Evolutionary conservation across 2,888 invertebrate species (phyloP), one percentile per base, ranked within the genome.

Genomic region (Cheilosia vernalis): DNA sequence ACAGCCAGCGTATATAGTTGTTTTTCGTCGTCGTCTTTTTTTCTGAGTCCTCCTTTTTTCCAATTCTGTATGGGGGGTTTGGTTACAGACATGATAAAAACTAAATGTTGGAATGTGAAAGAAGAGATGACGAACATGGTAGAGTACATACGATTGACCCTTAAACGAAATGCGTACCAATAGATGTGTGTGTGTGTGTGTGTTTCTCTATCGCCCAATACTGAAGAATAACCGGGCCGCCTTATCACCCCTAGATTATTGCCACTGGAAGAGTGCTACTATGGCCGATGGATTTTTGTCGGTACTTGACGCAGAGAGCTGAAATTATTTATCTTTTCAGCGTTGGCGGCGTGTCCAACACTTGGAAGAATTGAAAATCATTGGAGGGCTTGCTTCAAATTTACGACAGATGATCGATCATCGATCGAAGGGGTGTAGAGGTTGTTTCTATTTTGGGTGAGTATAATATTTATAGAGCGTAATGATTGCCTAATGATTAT

Each of bases 241-340:
- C 69, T 84, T 84, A 84, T 84, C 84, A 80, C 64, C 42, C 74
- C 64, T 70, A 80, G 84, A 84, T 84, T 84, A 79, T 53, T 60
- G 51, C 51, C 30, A 58, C 76, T 72, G 33, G 33, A 53, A 60
- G 51, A 60, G 66, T 77, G 42, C 44, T 67, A 60, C 24, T 17
- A 30, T 40, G 21, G 24, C 15, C 21, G 40, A 21, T 49, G 21
- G 19, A 21, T 21, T 49, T 37, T 55, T 61, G 55, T 69, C 55
- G 69, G 21, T 44, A 27, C 53, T 66, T 37, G 37, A 27, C 2
- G 47, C 10, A 24, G 7, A 19, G 17, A 58, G 56, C 37, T 13
- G 37, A 58, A 15, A 40, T 53, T 53, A 53, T 53, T 51, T 21
- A 21, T 27, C 15, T n/a, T 67, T 27, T 33, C 51, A 27, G 33